Evolutionary conservation across 2,113 vertebrate genomes (phyloP).

Genomic region (Hepsetus odoe): DNA sequence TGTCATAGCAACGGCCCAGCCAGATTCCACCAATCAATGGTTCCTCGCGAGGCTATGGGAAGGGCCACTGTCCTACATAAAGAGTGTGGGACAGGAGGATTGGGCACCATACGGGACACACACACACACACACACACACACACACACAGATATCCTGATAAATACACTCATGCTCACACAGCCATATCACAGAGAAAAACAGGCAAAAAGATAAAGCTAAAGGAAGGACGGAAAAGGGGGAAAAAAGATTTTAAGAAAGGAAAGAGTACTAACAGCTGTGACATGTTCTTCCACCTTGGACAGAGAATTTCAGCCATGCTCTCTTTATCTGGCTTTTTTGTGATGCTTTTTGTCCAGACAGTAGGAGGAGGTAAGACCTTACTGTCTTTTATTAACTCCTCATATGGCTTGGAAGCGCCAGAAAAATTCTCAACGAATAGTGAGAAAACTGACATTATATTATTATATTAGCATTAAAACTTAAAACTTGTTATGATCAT

Average conservation of each 20-base stretch:
- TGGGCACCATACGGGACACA: slow-evolving; percentile 56
- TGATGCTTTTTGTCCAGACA: slow-evolving; percentile 61
- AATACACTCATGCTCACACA: slow-evolving; percentile 29
- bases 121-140: slow-evolving; percentile 36
- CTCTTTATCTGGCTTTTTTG: slow-evolving; percentile 62
- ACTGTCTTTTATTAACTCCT: slow-evolving; percentile 25
- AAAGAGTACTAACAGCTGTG: slow-evolving; percentile 58
- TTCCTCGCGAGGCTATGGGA: slow-evolving; percentile 68
- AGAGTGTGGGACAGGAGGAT: slow-evolving; percentile 72
- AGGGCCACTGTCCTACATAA: slow-evolving; percentile 81
- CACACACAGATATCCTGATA: slow-evolving; percentile 6
- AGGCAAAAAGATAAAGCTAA: slow-evolving; percentile 51
- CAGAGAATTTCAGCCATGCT: slow-evolving; percentile 61
- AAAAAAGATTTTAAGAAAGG: slow-evolving; percentile 50
- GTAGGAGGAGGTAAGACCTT: slow-evolving; percentile 73
- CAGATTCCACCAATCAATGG: slow-evolving; percentile 83
- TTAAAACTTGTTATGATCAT: too few relatives aligned
- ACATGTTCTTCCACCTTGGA: slow-evolving; percentile 66
- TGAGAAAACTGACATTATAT: too few relatives aligned
- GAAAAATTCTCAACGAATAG: neutral
- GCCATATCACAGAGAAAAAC: slow-evolving; percentile 44
- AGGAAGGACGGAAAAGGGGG: slow-evolving; percentile 47
- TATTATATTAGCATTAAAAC: too few relatives aligned
- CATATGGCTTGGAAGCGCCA: neutral
- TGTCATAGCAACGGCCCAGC: slow-evolving; percentile 79